Conservation (phyloP, 2,888 invertebrate genomes). For the Spialia ferax region DNA sequence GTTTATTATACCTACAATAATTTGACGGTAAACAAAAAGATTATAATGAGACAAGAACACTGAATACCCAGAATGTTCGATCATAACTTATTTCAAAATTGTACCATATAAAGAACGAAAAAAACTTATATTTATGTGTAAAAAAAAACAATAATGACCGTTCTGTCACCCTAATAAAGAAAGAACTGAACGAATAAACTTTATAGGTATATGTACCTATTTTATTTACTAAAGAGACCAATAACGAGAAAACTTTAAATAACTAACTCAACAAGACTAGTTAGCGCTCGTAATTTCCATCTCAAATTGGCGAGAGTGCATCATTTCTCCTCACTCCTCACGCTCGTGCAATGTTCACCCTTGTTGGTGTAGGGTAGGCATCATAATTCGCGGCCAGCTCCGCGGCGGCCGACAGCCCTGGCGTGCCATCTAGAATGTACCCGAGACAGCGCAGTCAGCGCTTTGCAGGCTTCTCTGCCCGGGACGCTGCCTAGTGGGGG, state of each 20-base stretch:
- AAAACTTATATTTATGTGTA: too few species aligned
- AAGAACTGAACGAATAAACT: too few species aligned
- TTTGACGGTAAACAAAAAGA: too few species aligned
- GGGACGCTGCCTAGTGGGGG: conserved; percentile 48
- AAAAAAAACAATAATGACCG: too few species aligned
- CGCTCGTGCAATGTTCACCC: too few species aligned
- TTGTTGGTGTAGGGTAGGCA: conserved; percentile 54
- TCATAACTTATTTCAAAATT: not conserved
- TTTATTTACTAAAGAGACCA: too few species aligned
- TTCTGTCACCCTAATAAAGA: too few species aligned
- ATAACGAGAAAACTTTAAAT: too few species aligned
- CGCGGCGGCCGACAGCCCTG: conserved; percentile 70
- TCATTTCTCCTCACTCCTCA: conserved; percentile 79
- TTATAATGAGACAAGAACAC: too few species aligned
- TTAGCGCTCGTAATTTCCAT: conserved; percentile 54
- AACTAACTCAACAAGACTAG: not conserved
- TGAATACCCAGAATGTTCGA: not conserved
- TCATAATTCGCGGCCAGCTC: conserved; percentile 63
- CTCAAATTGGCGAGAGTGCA: conserved; percentile 65
- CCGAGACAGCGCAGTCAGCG: conserved; percentile 71
- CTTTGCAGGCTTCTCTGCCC: conserved; percentile 74
- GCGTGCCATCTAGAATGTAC: conserved; percentile 64
- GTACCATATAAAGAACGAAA: not conserved
- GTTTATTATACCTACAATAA: too few species aligned
- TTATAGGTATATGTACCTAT: too few species aligned